Base-by-base conservation (phyloP, 2,888 invertebrate species). In the Cerastis rubricosa region DNA sequence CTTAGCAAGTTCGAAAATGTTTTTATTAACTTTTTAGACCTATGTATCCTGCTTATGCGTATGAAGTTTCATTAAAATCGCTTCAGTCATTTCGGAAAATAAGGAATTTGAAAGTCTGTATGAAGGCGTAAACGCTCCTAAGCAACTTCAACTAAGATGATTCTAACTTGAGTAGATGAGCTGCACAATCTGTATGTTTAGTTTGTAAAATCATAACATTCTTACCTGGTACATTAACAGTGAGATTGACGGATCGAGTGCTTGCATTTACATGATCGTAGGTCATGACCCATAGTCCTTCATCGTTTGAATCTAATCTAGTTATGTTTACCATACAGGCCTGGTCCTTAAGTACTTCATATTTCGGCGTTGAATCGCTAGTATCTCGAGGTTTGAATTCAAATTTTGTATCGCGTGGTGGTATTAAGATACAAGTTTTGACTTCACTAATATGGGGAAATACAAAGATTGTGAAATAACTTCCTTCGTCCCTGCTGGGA, bases 241-340 rank as follows among this genome's bases (percentile, higher is more conserved):
- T 77, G 2, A 85, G 1, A 14, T 57, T 17, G n/a, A 69, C 45
- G 9, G 19, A 5, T 49, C 29, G 40, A n/a, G 22, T 9, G 22
- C 6, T 29, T 19, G 69, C 78, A 8, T 0, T 14, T 11, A 57
- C 61, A 63, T 57, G 35, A n/a, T 67, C 61, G 12, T 74, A 80
- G n/a, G 73, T 74, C 35, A 85, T 25, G 11, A 17, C 19, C 85
- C 85, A 85, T 2, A 45, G 2, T 63, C 85, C 85, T 47, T 70
- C 76, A 72, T 85, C 86, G 1, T 71, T 57, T 59, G 45, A 17
- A 43, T 78, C 78, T 29, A 81, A 0, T 25, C 81, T 43, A 11
- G 1, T 40, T 12, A 85, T 63, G 5, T 11, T 45, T 8, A 85
- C 57, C 11, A 40, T 25, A 59, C 85, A 85, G 11, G 12, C 14